phyloP scores from a whole-genome alignment of 35 echinoderm and acorn worm species.

The Apostichopus californicus region DNA sequence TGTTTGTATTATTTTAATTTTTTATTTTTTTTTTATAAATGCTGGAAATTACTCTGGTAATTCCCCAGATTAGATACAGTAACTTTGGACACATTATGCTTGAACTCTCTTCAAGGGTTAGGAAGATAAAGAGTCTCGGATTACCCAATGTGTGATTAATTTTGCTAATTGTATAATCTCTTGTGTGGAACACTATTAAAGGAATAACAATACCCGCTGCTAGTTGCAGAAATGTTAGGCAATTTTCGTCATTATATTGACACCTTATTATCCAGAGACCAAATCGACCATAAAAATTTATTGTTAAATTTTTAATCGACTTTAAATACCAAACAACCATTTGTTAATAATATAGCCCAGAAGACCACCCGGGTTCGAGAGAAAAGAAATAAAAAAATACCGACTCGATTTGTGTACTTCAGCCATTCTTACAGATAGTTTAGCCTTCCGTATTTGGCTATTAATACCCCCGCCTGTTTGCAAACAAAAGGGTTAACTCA shows the following conservation, averaged over 20 bases:
- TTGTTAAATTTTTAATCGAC: background rate
- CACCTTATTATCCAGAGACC: background rate
- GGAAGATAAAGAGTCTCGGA: too few relatives aligned
- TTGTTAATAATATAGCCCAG: background rate
- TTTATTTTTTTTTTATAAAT: too few relatives aligned
- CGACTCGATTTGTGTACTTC: too few relatives aligned
- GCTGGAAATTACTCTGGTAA: too few relatives aligned
- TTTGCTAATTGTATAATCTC: too few relatives aligned
- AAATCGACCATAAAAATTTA: background rate
- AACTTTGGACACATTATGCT: too few relatives aligned
- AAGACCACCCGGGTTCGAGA: background rate
- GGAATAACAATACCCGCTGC: background rate
- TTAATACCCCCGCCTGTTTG: conserved; percentile 42
- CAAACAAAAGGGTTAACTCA: conserved; percentile 16
- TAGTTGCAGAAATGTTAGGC: background rate
- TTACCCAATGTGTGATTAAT: too few relatives aligned
- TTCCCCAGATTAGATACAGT: too few relatives aligned
- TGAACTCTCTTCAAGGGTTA: too few relatives aligned
- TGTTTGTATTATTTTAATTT: too few relatives aligned
- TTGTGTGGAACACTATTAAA: too few relatives aligned
- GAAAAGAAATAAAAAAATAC: too few relatives aligned
- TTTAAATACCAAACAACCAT: background rate
- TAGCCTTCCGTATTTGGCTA: conserved; percentile 10
- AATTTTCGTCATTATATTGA: background rate
- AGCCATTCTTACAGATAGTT: background rate